These are phyloP conservation scores for Holcopasites calliopsidis DNA, from an alignment of 1,140 invertebrate genomes.

Conservation along the genomic window DNA sequence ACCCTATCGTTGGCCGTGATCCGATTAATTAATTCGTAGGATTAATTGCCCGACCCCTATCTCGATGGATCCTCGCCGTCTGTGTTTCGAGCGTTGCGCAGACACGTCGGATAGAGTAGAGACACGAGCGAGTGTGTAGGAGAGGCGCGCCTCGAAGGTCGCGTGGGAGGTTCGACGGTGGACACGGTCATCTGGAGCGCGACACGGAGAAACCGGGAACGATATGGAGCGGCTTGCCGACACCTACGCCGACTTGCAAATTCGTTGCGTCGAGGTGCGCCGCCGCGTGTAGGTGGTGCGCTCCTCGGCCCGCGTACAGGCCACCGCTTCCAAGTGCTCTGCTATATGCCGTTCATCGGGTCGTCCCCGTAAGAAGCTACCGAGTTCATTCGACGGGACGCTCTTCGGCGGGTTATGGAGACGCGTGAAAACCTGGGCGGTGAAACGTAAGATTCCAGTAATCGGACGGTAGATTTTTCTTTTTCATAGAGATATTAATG, in stretches of 20 bases:
- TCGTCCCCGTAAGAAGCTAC: not conserved
- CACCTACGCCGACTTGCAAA: constrained; percentile 40
- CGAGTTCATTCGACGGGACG: no score
- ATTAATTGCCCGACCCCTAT: constrained; percentile 64
- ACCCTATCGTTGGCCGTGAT: constrained; percentile 46
- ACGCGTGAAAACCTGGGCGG: no score
- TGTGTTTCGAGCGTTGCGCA: constrained; percentile 28
- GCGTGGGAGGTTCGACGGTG: constrained; percentile 28
- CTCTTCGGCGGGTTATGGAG: no score
- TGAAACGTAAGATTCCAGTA: no score
- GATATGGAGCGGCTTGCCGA: constrained; percentile 34
- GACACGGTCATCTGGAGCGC: constrained; percentile 48
- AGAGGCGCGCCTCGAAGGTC: constrained; percentile 12
- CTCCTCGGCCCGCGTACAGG: constrained; percentile 5
- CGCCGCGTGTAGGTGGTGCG: constrained; percentile 31
- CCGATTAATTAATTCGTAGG: constrained; percentile 66
- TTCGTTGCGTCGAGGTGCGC: constrained; percentile 40
- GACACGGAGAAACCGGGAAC: constrained; percentile 36
- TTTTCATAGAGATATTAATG: no score
- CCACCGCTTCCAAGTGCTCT: not conserved
- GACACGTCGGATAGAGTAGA: not conserved
- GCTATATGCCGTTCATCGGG: not conserved
- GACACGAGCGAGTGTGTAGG: not conserved
- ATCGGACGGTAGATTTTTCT: no score
- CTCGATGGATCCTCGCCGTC: constrained; percentile 54